These are phyloP conservation scores for Bombycilla garrulus DNA, from an alignment of 2,113 vertebrate species.

Conservation along the genomic window DNA sequence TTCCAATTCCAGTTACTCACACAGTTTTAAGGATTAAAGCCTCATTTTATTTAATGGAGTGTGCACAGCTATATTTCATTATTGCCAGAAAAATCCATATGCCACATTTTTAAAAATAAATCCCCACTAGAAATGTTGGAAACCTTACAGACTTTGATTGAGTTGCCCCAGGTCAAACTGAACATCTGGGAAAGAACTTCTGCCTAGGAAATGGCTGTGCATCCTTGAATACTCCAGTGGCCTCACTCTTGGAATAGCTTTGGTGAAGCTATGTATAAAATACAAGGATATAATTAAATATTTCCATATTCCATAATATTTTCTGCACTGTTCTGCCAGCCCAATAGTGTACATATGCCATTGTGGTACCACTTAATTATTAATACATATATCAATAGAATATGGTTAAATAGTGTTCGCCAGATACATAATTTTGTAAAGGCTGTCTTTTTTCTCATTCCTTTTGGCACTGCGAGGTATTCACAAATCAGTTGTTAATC, in stretches of 20 bases:
- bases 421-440: not conserved
- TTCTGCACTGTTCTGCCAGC: not conserved
- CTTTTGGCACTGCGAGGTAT: constrained; percentile 1
- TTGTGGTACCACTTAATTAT: not conserved
- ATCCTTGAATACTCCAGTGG: constrained; percentile 71
- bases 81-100: constrained; percentile 76
- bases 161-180: constrained; percentile 76
- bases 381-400: constrained; percentile 10
- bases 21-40: constrained; percentile 24
- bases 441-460: not conserved
- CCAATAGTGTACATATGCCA: not conserved
- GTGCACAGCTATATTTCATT: constrained; percentile 44
- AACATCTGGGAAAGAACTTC: constrained; percentile 79
- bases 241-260: constrained; percentile 50
- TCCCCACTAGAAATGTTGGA: constrained; percentile 72
- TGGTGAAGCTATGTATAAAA: constrained; percentile 60
- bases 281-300: constrained; percentile 57
- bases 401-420: not conserved
- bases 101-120: constrained; percentile 72
- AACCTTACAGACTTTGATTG: constrained; percentile 77
- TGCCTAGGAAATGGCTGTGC: constrained; percentile 63
- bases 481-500: constrained; percentile 48
- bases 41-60: constrained; percentile 63
- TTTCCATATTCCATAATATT: constrained; percentile 37
- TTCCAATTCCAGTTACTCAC: not conserved